phyloP scores from a whole-genome alignment of 2,113 vertebrate species.

The Donacobius atricapilla region DNA sequence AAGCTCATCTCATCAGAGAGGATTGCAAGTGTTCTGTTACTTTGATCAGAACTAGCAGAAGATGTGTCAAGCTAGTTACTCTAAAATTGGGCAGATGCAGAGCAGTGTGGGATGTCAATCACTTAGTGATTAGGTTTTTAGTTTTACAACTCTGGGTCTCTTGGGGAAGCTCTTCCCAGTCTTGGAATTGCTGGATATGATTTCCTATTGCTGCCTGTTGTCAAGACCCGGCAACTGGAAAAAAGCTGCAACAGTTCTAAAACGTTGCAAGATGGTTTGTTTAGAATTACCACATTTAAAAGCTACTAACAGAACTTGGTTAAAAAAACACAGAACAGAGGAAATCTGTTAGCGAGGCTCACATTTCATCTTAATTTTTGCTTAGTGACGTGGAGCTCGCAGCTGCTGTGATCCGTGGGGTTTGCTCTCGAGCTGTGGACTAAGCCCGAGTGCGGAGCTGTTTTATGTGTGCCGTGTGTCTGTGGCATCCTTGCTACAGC shows the following conservation, averaged over 20 bases:
- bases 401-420: accelerated
- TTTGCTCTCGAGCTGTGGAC: not conserved
- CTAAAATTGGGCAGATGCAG: not conserved
- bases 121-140: not conserved
- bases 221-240: not conserved
- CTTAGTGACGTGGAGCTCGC: not conserved
- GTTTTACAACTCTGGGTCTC: not conserved
- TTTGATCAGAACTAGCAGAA: conserved; percentile 9
- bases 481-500: not conserved
- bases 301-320: not conserved
- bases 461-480: not conserved
- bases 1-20: not conserved
- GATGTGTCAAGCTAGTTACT: not conserved
- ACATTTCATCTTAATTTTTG: not conserved
- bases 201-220: not conserved
- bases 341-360: not conserved
- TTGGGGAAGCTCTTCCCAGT: not conserved
- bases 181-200: not conserved
- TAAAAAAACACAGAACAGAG: not conserved
- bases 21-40: not conserved
- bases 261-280: not conserved
- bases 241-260: not conserved
- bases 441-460: not conserved
- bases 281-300: not conserved
- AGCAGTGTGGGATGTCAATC: not conserved